Evolutionary conservation across 2,888 invertebrate genomes (phyloP).

Genomic region (Hetaerina titia): DNA sequence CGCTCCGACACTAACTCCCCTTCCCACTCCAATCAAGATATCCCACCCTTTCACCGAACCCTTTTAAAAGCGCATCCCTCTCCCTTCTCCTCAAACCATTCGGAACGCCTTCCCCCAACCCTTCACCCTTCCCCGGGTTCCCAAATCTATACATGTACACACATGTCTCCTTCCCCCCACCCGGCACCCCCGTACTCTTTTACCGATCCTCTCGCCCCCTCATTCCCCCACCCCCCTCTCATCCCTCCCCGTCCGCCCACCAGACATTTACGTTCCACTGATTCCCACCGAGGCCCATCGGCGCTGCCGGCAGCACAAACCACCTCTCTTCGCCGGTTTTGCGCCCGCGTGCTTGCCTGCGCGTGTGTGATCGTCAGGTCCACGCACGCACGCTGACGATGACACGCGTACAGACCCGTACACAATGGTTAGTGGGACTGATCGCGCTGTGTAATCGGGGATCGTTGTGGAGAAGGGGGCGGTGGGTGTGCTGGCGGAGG

Average conservation of each 20-base stretch:
- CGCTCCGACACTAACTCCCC: background rate
- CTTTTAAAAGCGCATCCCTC: background rate
- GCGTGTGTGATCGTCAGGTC: background rate
- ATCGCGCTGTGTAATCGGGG: too few relatives aligned
- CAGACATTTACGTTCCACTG: conserved; percentile 16
- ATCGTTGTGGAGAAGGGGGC: background rate
- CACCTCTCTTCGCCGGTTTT: background rate
- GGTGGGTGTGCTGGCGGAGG: background rate
- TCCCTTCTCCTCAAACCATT: background rate
- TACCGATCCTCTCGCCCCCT: background rate
- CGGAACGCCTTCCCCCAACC: background rate
- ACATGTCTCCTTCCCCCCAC: conserved; percentile 68
- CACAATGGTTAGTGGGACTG: too few relatives aligned
- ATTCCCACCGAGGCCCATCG: conserved; percentile 28
- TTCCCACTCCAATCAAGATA: background rate
- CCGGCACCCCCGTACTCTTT: conserved; percentile 57
- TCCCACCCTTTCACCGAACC: background rate
- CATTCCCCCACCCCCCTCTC: conserved; percentile 21
- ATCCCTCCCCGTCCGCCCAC: background rate
- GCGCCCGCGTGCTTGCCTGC: conserved; percentile 13
- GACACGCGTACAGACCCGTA: background rate
- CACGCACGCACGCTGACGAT: background rate
- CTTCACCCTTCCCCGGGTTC: conserved; percentile 21
- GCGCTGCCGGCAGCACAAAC: background rate
- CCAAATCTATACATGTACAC: background rate